A percentile compares a stretch with the other conserved stretches of the same genome.
These are phyloP conservation scores for Solea senegalensis DNA, from an alignment of 2,113 vertebrate genomes.

Conservation along the genomic window DNA sequence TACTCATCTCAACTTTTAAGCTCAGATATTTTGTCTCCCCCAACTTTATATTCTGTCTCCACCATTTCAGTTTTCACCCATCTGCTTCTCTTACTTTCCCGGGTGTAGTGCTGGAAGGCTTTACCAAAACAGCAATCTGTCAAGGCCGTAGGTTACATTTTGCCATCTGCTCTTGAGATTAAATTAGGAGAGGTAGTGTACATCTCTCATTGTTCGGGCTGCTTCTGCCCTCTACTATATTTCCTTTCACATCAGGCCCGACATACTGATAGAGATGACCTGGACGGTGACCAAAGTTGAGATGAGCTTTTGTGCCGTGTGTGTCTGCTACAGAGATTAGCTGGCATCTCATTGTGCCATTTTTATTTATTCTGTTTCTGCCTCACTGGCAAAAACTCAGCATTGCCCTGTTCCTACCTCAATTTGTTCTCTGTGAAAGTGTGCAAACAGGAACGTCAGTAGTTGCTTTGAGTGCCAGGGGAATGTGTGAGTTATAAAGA, in stretches of 20 bases:
- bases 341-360: slow-evolving; percentile 47
- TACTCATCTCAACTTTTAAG: slow-evolving; percentile 7
- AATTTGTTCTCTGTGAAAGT: slow-evolving; percentile 25
- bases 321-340: slow-evolving; percentile 42
- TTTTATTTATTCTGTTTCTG: slow-evolving; percentile 7
- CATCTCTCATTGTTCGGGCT: slow-evolving; percentile 73
- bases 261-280: slow-evolving; percentile 47
- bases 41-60: slow-evolving; percentile 39
- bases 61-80: slow-evolving; percentile 42
- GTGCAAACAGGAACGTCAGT: slow-evolving; percentile 31
- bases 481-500: slow-evolving; percentile 27
- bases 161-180: slow-evolving; percentile 79
- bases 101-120: slow-evolving; percentile 71
- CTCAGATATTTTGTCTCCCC: slow-evolving; percentile 15
- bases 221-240: slow-evolving; percentile 59
- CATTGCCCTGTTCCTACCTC: slow-evolving; percentile 6
- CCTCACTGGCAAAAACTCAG: slow-evolving; percentile 8
- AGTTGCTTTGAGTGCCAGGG: slow-evolving; percentile 15
- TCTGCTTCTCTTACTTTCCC: slow-evolving; percentile 44
- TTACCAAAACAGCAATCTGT: slow-evolving; percentile 82
- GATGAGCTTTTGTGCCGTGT: slow-evolving; percentile 54
- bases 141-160: slow-evolving; percentile 78
- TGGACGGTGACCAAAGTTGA: slow-evolving; percentile 56
- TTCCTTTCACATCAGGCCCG: slow-evolving; percentile 52
- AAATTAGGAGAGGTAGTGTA: slow-evolving; percentile 73